Percentiles rank a stretch among this genome's conserved stretches.
Evolutionary conservation across 1,140 invertebrate genomes (phyloP).

Genomic region (Megathymus violae): DNA sequence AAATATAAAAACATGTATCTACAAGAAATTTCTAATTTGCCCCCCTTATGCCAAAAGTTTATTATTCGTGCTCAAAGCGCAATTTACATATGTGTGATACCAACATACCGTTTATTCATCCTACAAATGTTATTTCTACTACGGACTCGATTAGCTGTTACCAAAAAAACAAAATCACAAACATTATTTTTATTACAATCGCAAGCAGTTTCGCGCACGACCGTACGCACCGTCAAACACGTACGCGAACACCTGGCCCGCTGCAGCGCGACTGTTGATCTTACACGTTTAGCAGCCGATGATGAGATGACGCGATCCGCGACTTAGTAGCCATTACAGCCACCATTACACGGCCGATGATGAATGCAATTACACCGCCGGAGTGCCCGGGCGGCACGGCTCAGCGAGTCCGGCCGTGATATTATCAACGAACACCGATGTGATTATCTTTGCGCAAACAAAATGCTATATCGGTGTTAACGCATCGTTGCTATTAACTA

Average conservation of each 20-base stretch:
- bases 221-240: slow-evolving; percentile 51
- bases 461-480: slow-evolving; percentile 12
- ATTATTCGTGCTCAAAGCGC: no score
- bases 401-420: no score
- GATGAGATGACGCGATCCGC: slow-evolving; percentile 38
- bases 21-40: no score
- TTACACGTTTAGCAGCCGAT: slow-evolving; percentile 42
- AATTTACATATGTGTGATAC: no score
- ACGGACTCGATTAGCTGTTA: no score
- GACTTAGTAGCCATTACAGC: slow-evolving; percentile 35
- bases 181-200: slow-evolving; percentile 1
- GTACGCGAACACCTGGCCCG: slow-evolving; percentile 46
- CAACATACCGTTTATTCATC: no score
- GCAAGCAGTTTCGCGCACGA: slow-evolving; percentile 33
- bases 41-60: no score
- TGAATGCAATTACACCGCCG: slow-evolving; percentile 22
- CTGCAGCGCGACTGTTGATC: slow-evolving; percentile 47
- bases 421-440: slow-evolving; percentile 26
- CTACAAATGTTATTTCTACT: no score
- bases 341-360: slow-evolving; percentile 19
- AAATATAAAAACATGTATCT: no score
- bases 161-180: no score
- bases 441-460: slow-evolving; percentile 30
- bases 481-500: slow-evolving; percentile 37
- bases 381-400: background rate